Evolutionary conservation across 2,888 invertebrate species (phyloP).

Genomic region (Noctuana brunneofusca): DNA sequence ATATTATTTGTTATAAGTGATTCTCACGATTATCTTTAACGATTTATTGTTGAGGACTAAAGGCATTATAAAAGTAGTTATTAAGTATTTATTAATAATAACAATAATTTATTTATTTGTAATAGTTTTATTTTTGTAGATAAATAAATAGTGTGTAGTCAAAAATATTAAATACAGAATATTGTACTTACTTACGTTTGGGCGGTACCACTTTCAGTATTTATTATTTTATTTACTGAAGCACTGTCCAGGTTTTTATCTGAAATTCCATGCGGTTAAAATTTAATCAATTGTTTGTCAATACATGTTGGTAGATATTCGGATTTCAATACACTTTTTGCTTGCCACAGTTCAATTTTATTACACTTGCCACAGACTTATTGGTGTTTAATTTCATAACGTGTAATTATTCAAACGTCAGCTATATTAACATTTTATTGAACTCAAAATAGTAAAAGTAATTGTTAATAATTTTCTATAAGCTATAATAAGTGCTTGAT

Average conservation of each 20-base stretch:
- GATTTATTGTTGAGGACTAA: too few species aligned
- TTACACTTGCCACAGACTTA: slow-evolving; percentile 1
- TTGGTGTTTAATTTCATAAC: neutral
- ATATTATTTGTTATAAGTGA: too few species aligned
- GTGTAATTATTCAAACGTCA: neutral
- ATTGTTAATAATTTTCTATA: too few species aligned
- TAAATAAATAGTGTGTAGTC: too few species aligned
- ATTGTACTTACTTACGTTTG: slow-evolving; percentile 81
- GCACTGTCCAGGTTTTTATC: slow-evolving; percentile 51
- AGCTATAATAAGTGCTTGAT: too few species aligned
- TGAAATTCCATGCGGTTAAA: slow-evolving; percentile 44
- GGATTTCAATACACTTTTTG: slow-evolving; percentile 27
- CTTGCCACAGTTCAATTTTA: slow-evolving; percentile 2
- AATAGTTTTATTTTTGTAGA: too few species aligned
- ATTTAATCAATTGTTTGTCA: slow-evolving; percentile 21
- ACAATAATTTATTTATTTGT: too few species aligned
- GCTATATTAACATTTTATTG: too few species aligned
- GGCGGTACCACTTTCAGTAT: slow-evolving; percentile 56
- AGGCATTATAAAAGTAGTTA: neutral
- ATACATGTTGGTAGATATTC: slow-evolving; percentile 4
- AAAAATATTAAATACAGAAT: neutral
- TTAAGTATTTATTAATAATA: too few species aligned
- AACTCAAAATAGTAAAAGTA: too few species aligned
- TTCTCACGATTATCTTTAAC: too few species aligned
- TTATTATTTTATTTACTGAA: slow-evolving; percentile 48